A percentile compares a stretch with the other conserved stretches of the same genome.
Evolutionary conservation across 2,113 vertebrate genomes (phyloP).

Genomic region (Vidua chalybeata): DNA sequence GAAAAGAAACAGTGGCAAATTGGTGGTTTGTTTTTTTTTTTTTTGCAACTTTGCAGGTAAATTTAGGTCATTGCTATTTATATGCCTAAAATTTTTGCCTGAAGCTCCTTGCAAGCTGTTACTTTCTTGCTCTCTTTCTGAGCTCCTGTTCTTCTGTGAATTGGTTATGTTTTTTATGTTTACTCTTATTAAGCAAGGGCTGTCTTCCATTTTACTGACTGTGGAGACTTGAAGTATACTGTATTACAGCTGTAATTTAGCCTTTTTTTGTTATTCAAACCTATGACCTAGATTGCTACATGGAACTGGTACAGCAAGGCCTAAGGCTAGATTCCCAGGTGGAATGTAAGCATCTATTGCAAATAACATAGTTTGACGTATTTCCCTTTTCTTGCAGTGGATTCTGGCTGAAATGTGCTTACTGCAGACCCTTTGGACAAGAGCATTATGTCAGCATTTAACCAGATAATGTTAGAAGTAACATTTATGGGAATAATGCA

Average conservation of each 20-base stretch:
- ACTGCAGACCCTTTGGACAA: neutral
- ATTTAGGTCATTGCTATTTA: neutral
- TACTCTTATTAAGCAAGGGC: neutral
- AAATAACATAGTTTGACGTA: neutral
- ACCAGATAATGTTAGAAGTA: neutral
- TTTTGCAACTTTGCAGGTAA: neutral
- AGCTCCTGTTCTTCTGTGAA: neutral
- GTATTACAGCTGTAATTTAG: neutral
- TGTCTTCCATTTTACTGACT: neutral
- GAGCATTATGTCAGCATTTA: neutral
- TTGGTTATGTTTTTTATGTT: neutral
- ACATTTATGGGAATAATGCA: neutral
- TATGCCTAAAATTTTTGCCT: neutral
- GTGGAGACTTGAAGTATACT: neutral
- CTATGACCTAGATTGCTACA: neutral
- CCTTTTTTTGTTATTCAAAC: neutral
- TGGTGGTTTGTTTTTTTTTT: neutral
- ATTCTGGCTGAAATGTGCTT: neutral
- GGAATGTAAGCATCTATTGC: neutral
- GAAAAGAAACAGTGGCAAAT: neutral
- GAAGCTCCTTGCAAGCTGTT: neutral
- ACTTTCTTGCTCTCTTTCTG: neutral
- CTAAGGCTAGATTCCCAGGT: neutral
- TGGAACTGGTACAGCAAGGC: neutral
- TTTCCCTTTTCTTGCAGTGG: neutral